These are phyloP conservation scores for Alectura lathami DNA, from an alignment of 2,113 vertebrate species.

Conservation along the genomic window DNA sequence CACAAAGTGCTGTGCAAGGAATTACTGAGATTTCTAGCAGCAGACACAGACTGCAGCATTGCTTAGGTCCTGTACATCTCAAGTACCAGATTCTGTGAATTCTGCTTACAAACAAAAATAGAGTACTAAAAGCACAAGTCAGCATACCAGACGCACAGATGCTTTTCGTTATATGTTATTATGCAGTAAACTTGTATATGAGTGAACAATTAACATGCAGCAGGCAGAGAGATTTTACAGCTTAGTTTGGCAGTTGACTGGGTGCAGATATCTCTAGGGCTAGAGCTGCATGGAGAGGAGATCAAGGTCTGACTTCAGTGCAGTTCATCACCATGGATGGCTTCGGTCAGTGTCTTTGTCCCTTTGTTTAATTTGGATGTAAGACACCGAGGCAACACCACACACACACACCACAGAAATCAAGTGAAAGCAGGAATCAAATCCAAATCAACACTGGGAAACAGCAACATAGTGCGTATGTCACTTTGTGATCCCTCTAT, in stretches of 20 bases:
- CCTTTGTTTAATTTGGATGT: too few relatives aligned
- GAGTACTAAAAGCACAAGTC: background rate
- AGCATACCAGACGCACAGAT: slow-evolving; percentile 9
- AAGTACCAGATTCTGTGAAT: background rate
- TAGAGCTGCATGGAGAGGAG: background rate
- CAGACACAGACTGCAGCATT: rapidly evolving
- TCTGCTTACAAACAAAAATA: slow-evolving; percentile 1
- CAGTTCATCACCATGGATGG: background rate
- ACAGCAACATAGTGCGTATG: background rate
- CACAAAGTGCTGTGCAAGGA: rapidly evolving
- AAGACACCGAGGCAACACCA: background rate
- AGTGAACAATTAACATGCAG: background rate
- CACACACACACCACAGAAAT: background rate
- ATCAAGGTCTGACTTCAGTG: background rate
- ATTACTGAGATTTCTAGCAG: background rate
- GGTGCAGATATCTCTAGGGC: background rate
- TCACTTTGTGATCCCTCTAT: background rate
- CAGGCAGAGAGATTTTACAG: background rate
- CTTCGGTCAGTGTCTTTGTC: too few relatives aligned
- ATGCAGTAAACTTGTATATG: background rate
- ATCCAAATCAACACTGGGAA: background rate
- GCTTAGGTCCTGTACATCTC: background rate
- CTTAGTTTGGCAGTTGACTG: background rate
- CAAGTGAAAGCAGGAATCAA: background rate
- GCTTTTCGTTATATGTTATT: background rate